Percentiles rank a stretch among this genome's conserved stretches.
Evolutionary conservation across 53 echinoderm and acorn worm genomes (phyloP).

Genomic region (Hippasteria phrygiana): DNA sequence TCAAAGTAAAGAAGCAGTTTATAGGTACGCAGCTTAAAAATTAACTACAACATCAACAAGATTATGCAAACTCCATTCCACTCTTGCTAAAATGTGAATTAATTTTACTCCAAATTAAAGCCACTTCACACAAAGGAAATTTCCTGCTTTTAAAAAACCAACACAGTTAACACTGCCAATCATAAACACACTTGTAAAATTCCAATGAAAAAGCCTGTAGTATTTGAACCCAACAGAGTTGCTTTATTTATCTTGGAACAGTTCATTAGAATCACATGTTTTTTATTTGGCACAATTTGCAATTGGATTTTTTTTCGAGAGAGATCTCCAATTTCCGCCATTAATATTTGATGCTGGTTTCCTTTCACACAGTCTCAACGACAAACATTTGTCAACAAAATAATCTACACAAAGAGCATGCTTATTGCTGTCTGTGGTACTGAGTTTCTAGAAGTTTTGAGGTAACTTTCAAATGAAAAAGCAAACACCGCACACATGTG

Average conservation of each 20-base stretch:
- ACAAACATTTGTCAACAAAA: neutral
- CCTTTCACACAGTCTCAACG: too few species aligned
- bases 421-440: neutral
- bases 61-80: neutral
- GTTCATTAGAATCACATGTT: too few species aligned
- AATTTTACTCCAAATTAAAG: neutral
- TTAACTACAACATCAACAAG: neutral
- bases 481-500: too few species aligned
- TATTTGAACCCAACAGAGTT: too few species aligned
- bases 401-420: neutral
- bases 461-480: neutral
- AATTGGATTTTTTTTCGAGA: too few species aligned
- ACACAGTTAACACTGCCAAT: neutral
- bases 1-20: neutral
- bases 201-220: neutral
- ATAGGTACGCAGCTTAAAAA: neutral
- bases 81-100: conserved; percentile 5
- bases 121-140: neutral
- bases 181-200: neutral
- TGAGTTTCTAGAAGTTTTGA: neutral
- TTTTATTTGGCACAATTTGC: neutral
- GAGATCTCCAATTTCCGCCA: too few species aligned
- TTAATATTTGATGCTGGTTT: neutral
- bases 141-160: neutral
- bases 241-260: too few species aligned